Conservation (phyloP, 2,797 vertebrate genomes). For the Arctocebus calabarensis region DNA sequence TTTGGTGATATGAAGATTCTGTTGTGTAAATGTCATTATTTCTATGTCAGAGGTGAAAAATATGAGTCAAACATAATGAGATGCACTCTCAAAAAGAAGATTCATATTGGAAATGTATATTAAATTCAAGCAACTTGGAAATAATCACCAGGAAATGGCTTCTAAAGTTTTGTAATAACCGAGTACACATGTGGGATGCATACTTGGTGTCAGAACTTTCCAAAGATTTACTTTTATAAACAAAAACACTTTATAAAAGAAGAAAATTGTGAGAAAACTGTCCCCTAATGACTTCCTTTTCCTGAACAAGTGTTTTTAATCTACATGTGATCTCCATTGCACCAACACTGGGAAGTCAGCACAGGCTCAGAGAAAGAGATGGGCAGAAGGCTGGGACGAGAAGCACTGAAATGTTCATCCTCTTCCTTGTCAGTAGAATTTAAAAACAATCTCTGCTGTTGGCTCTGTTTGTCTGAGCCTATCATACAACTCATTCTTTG, state of each 20-base stretch:
- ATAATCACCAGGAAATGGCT: neutral
- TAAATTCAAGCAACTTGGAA: neutral
- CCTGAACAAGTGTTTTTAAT: neutral
- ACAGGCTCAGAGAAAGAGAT: neutral
- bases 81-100: neutral
- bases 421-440: neutral
- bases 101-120: neutral
- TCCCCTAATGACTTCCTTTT: neutral
- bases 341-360: neutral
- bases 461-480: neutral
- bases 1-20: neutral
- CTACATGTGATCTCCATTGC: neutral
- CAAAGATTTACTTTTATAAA: neutral
- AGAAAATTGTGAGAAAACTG: constrained; percentile 18
- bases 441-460: neutral
- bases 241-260: neutral
- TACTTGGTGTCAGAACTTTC: neutral
- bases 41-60: constrained; percentile 29
- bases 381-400: neutral
- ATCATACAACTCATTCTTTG: neutral
- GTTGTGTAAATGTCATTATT: neutral
- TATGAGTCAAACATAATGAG: constrained; percentile 25
- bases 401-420: neutral
- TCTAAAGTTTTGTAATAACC: neutral
- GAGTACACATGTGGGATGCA: neutral